Percentiles rank a stretch among this genome's conserved stretches.
These are phyloP conservation scores for Cyrtonyx montezumae DNA, from an alignment of 2,113 vertebrate genomes.

Conservation along the genomic window DNA sequence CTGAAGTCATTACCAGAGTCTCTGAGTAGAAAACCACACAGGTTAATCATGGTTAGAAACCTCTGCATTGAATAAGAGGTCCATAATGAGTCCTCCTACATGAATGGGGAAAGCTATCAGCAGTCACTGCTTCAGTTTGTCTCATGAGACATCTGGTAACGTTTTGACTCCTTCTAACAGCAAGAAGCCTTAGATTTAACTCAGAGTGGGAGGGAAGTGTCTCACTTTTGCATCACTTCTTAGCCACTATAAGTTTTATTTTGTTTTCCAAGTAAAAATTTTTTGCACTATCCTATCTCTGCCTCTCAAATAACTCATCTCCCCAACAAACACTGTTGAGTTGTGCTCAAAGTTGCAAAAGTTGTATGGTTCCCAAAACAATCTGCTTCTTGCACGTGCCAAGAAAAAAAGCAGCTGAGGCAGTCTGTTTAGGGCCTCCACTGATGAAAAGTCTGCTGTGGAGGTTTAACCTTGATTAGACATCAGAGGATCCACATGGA, in stretches of 20 bases:
- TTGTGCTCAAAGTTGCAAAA: background rate
- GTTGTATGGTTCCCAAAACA: background rate
- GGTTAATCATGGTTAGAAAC: background rate
- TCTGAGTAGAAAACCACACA: background rate
- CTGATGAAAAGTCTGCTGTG: background rate
- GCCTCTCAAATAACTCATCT: background rate
- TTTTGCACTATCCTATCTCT: background rate
- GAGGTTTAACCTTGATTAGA: constrained; percentile 52
- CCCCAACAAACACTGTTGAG: background rate
- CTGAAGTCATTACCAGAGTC: background rate
- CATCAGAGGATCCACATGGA: background rate
- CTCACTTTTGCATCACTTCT: background rate
- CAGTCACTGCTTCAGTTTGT: background rate
- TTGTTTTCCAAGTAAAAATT: background rate
- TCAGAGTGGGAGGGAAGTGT: background rate
- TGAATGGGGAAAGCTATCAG: background rate
- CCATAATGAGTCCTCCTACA: accelerated
- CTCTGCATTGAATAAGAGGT: background rate
- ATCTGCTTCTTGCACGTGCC: background rate
- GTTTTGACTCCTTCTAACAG: background rate
- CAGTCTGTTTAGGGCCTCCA: background rate
- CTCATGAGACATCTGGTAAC: background rate
- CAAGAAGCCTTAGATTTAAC: background rate
- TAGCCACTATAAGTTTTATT: background rate
- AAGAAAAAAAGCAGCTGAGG: background rate